These are phyloP conservation scores for Hylaeus anthracinus DNA, from an alignment of 1,140 invertebrate species.

Conservation along the genomic window DNA sequence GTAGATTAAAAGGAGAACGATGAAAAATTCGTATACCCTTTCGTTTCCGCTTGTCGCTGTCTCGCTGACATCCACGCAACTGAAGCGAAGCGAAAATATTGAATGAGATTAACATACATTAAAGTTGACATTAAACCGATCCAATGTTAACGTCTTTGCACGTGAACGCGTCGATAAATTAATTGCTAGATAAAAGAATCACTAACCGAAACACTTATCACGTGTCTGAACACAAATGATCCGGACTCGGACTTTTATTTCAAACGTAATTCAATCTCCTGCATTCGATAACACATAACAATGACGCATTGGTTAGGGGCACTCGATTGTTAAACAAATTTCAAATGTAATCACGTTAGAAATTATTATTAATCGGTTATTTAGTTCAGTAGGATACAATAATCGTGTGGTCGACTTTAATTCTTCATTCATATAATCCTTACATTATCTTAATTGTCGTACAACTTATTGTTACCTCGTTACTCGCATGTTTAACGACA, in stretches of 20 bases:
- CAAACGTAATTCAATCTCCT: not conserved
- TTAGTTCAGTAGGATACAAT: too few species aligned
- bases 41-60: not conserved
- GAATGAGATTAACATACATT: constrained; percentile 29
- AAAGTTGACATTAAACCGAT: constrained; percentile 30
- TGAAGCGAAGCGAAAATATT: not conserved
- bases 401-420: too few species aligned
- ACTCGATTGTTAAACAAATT: not conserved
- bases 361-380: too few species aligned
- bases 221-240: constrained; percentile 1
- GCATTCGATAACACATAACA: not conserved
- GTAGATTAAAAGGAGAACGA: too few species aligned
- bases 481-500: too few species aligned
- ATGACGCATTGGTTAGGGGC: not conserved
- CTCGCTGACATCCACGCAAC: not conserved
- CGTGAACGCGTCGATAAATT: constrained; percentile 26
- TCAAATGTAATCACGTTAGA: too few species aligned
- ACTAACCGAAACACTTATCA: not conserved
- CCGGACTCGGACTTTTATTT: not conserved
- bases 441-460: too few species aligned
- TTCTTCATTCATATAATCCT: too few species aligned
- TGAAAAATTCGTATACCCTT: too few species aligned
- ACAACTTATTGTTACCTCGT: too few species aligned
- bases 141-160: constrained; percentile 37
- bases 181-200: not conserved